Percentiles rank a stretch among this genome's conserved stretches.
Conservation (phyloP, 2,797 vertebrate species). For the Alcedo quadribrachys region DNA sequence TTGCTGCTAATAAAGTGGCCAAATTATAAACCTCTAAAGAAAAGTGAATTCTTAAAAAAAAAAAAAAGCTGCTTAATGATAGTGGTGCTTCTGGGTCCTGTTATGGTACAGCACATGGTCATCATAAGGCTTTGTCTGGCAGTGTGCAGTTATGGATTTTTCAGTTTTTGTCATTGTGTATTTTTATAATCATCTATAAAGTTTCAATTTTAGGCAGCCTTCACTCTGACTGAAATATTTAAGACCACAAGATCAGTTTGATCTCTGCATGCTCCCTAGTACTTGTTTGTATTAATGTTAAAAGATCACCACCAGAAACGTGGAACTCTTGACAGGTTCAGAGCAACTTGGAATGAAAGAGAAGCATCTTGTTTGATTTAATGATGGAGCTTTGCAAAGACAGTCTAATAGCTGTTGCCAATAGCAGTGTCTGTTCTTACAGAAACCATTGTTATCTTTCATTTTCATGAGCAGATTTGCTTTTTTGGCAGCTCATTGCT, state of each 20-base stretch:
- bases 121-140: slow-evolving; percentile 70
- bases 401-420: slow-evolving; percentile 17
- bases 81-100: slow-evolving; percentile 64
- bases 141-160: neutral
- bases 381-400: slow-evolving; percentile 6
- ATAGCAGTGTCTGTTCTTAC: slow-evolving; percentile 6
- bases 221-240: slow-evolving; percentile 17
- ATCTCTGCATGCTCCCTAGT: neutral
- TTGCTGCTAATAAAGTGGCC: slow-evolving; percentile 10
- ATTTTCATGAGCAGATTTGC: slow-evolving; percentile 28
- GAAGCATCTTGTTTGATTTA: neutral
- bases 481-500: neutral
- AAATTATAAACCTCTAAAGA: slow-evolving; percentile 47
- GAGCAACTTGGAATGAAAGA: neutral
- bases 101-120: slow-evolving; percentile 63
- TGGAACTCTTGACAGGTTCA: slow-evolving; percentile 11
- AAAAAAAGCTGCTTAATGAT: slow-evolving; percentile 48
- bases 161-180: neutral
- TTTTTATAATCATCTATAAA: neutral
- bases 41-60: slow-evolving; percentile 45
- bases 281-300: slow-evolving; percentile 6
- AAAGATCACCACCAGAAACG: slow-evolving; percentile 20
- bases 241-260: neutral
- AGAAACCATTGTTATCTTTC: neutral
- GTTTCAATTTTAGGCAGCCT: neutral